Evolutionary conservation across 1,140 invertebrate species (phyloP).

Genomic region (Danaus melanippus): DNA sequence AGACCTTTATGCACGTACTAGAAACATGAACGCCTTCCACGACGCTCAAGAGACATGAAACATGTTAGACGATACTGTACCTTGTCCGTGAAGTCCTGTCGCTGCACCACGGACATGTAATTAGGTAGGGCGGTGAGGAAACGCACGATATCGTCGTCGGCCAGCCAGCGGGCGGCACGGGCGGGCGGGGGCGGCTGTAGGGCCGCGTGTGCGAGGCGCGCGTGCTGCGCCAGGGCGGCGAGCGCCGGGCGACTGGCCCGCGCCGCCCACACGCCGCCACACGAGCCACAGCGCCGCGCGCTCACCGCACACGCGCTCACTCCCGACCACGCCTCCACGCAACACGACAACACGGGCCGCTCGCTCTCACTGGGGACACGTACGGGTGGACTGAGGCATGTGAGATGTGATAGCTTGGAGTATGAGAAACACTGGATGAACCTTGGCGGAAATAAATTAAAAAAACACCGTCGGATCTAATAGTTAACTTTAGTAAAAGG

Average conservation of each 20-base stretch:
- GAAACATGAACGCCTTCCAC: no score
- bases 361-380: constrained; percentile 16
- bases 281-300: constrained; percentile 34
- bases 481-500: no score
- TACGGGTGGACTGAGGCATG: background rate
- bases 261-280: constrained; percentile 15
- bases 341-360: constrained; percentile 36
- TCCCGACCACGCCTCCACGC: constrained; percentile 25
- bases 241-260: constrained; percentile 16
- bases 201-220: constrained; percentile 74
- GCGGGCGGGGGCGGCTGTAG: constrained; percentile 81
- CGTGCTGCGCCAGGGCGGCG: constrained; percentile 12
- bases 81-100: constrained; percentile 20
- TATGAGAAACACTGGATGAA: no score
- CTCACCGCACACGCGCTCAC: constrained; percentile 15
- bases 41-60: no score
- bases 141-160: constrained; percentile 94
- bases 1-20: no score
- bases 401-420: no score
- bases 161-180: constrained; percentile 92
- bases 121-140: constrained; percentile 81
- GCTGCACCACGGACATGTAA: constrained; percentile 40
- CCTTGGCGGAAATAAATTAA: no score
- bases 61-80: background rate
- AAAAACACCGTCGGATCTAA: no score